Base-by-base conservation (phyloP, 2,888 invertebrate genomes). In the Callimorpha dominula region DNA sequence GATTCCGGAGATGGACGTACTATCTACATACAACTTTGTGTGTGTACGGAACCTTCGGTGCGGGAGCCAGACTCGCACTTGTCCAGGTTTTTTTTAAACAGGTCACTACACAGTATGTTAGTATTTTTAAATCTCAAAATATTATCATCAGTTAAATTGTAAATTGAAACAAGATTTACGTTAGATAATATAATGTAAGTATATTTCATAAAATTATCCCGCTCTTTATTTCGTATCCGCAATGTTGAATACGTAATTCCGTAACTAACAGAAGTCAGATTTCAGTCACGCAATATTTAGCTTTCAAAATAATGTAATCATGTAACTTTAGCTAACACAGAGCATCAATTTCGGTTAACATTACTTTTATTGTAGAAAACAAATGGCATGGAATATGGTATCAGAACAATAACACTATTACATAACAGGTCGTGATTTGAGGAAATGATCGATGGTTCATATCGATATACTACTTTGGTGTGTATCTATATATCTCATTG, bases 401-500 rank as follows among this genome's bases (percentile, higher is more conserved):
- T 49, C 69, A 73, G 73, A 74, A 81, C 75, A 73, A 74, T 74
- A 49, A 20, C 65, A 63, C 46, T 68, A 77, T 79, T 78, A 76
- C 74, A 67, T 40, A 73, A 74, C 78, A 79, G 65, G 65, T 77
- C 65, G 60, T 74, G 74, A 75, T 81, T 65, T 70, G 76, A 72
- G 72, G 70, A 72, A 81, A 68, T 83, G 77, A 81, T 84, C 77
- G 71, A 81, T 81, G 79, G 43, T 72, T 75, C 79, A 82, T 84
- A 84, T 84, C 77, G 78, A 78, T 82, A 78, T 79, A 82, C 72
- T 78, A 80, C 50, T 65, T 80, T 78, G 72, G 79, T 77, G 73
- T 78, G 75, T 81, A 50, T 67, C 20, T 42, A n/a, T 50, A 79
- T 80, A 80, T 78, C 76, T 75, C 78, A 81, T 86, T 88, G 86